Evolutionary conservation across 2,797 vertebrate genomes (phyloP).

Genomic region (Amphiprion clarkii): DNA sequence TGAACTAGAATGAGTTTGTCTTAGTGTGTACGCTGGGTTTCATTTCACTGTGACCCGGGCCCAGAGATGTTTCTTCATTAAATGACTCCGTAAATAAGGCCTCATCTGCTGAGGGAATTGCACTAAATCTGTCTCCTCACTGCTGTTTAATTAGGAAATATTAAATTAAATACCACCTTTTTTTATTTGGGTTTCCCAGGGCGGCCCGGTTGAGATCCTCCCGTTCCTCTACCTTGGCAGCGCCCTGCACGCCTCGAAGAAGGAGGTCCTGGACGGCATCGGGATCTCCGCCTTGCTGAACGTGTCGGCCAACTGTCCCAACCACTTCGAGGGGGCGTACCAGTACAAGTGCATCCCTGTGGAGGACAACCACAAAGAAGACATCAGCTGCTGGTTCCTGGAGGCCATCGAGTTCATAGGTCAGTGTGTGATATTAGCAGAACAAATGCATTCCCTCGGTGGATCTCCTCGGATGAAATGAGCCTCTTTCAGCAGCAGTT

Average conservation of each 20-base stretch:
- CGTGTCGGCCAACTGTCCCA: conserved; percentile 88
- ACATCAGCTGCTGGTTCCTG: conserved; percentile 90
- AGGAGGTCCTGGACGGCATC: conserved; percentile 85
- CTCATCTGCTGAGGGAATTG: background rate
- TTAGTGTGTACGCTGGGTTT: conserved; percentile 9
- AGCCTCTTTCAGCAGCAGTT: background rate
- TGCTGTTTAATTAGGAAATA: conserved; percentile 14
- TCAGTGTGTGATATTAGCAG: conserved; percentile 55
- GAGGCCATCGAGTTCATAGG: conserved; percentile 91
- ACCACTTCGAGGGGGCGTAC: conserved; percentile 88
- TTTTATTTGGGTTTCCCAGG: conserved; percentile 67
- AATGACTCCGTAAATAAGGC: background rate
- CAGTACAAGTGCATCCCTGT: conserved; percentile 91
- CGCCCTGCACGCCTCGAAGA: conserved; percentile 88
- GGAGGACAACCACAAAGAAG: conserved; percentile 90
- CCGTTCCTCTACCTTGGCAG: conserved; percentile 90
- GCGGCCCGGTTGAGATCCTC: conserved; percentile 88
- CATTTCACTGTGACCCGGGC: background rate
- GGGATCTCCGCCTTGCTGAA: conserved; percentile 89
- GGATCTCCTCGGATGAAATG: background rate
- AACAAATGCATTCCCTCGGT: conserved; percentile 4
- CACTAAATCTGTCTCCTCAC: background rate
- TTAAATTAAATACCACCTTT: conserved; percentile 18
- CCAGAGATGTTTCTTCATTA: background rate
- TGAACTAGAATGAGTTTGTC: no score